A percentile compares a stretch with the other conserved stretches of the same genome.
Conservation (phyloP, 2,888 invertebrate genomes). For the Spicauda simplicius region DNA sequence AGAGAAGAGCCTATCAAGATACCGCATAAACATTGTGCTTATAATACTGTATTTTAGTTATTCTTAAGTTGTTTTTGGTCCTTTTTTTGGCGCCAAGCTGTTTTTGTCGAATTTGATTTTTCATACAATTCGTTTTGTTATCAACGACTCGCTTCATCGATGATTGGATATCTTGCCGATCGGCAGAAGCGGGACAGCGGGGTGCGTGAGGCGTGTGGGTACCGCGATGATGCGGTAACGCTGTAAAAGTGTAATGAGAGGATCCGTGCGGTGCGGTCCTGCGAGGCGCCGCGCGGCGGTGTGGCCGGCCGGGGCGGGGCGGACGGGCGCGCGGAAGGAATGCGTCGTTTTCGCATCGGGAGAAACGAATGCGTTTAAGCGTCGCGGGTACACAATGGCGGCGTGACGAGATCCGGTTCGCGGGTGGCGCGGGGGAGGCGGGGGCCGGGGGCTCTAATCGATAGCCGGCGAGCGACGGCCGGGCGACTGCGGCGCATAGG, state of each 20-base stretch:
- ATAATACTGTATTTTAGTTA: too few relatives aligned
- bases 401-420: constrained; percentile 85
- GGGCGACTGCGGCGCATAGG: constrained; percentile 84
- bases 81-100: too few relatives aligned
- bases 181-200: constrained; percentile 8
- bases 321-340: constrained; percentile 82
- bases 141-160: neutral
- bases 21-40: too few relatives aligned
- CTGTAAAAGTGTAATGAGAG: constrained; percentile 77
- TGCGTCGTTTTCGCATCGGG: constrained; percentile 85
- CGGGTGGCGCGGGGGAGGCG: constrained; percentile 76
- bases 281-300: constrained; percentile 57
- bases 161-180: neutral
- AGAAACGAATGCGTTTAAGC: constrained; percentile 85
- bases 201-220: constrained; percentile 2
- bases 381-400: constrained; percentile 85
- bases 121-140: too few relatives aligned
- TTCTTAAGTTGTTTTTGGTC: too few relatives aligned
- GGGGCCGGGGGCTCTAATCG: constrained; percentile 73
- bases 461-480: constrained; percentile 84
- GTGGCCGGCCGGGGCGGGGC: constrained; percentile 56
- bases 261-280: constrained; percentile 67
- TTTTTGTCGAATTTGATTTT: too few relatives aligned
- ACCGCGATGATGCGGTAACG: constrained; percentile 50
- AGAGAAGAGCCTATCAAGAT: too few relatives aligned